These are phyloP conservation scores for Nymphicus hollandicus DNA, from an alignment of 2,113 vertebrate species.

Conservation along the genomic window DNA sequence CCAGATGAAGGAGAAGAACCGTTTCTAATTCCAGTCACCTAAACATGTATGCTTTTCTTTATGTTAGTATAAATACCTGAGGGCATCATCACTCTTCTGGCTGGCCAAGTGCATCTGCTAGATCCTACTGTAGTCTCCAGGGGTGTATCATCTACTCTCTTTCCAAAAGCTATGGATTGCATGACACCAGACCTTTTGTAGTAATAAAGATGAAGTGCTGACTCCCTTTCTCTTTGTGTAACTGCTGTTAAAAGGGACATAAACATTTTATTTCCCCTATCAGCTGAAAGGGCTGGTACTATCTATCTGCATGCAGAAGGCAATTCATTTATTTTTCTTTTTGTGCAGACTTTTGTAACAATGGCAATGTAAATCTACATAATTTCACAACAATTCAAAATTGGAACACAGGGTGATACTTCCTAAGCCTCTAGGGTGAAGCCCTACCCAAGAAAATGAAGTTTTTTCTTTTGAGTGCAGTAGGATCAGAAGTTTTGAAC, in stretches of 20 bases:
- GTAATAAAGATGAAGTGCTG: slow-evolving; percentile 63
- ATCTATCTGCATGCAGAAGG: not conserved
- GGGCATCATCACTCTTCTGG: not conserved
- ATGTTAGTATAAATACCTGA: slow-evolving; percentile 60
- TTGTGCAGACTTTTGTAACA: not conserved
- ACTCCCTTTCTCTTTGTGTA: slow-evolving; percentile 73
- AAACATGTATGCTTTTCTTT: not conserved
- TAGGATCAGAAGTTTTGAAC: not conserved
- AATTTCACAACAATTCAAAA: not conserved
- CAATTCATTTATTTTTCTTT: not conserved
- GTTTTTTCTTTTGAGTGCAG: not conserved
- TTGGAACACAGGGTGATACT: not conserved
- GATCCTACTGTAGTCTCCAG: not conserved
- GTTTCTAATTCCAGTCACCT: not conserved
- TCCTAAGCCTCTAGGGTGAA: not conserved
- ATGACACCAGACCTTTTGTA: slow-evolving; percentile 48
- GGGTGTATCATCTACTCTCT: slow-evolving; percentile 31
- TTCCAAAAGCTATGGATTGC: slow-evolving; percentile 78
- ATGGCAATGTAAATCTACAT: not conserved
- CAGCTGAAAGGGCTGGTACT: not conserved
- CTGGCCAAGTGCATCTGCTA: not conserved
- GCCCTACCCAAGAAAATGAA: not conserved
- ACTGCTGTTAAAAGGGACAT: slow-evolving; percentile 64
- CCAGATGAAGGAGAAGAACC: not conserved
- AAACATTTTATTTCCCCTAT: not conserved